Conservation (phyloP, 2,113 vertebrate genomes). For the Gambusia holbrooki region DNA sequence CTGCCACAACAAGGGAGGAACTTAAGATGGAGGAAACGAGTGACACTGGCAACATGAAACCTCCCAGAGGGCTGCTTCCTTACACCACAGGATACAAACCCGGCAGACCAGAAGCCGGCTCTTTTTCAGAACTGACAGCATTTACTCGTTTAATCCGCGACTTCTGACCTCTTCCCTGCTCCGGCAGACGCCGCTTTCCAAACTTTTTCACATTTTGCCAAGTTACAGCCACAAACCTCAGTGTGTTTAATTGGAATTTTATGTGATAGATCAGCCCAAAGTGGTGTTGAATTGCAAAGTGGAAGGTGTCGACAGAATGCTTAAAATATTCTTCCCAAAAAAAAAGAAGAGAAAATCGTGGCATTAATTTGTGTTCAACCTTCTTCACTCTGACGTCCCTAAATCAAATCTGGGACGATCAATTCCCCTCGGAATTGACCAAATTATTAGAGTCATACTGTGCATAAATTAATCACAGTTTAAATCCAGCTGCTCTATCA, state of each 20-base stretch:
- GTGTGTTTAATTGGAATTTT: background rate
- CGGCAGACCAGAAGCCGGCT: constrained; percentile 3
- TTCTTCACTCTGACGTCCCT: background rate
- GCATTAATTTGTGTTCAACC: background rate
- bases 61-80: background rate
- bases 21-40: constrained; percentile 11
- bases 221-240: background rate
- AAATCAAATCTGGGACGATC: background rate
- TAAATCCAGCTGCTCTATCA: background rate
- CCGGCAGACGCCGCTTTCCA: background rate
- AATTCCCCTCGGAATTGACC: background rate
- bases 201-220: background rate
- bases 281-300: background rate
- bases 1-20: constrained; percentile 31
- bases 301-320: background rate
- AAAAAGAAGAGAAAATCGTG: background rate
- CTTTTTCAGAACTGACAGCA: constrained; percentile 25
- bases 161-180: constrained; percentile 16
- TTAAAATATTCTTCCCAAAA: background rate
- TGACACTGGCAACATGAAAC: background rate
- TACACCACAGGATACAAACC: background rate
- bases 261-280: background rate
- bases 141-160: constrained; percentile 19
- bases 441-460: background rate
- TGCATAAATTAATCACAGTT: background rate